Base-by-base conservation (phyloP, 2,888 invertebrate species). In the Andrena minutula region DNA sequence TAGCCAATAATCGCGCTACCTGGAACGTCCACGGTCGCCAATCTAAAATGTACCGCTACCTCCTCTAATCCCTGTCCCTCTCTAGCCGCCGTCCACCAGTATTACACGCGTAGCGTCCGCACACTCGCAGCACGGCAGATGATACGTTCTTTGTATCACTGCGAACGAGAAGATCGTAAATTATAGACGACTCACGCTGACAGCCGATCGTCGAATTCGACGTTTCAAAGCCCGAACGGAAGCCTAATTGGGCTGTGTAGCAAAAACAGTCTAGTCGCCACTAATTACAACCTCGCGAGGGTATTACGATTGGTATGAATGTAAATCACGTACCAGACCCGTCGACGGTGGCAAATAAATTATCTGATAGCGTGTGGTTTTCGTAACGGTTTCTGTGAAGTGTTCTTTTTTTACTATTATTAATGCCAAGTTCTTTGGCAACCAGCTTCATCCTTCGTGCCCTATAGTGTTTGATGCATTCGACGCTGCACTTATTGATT, bases 1-100 rank as follows among this genome's bases (percentile, higher is more conserved):
- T 83, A 72, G 71, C 51, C 60, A 71, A 80, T 85, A 88, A 85
- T 85, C 70, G 73, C 68, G 41, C 23, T 49, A 5, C 28, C 16
- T 16, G 20, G 35, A 66, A 63, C 68, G 61, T 49, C 49, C 56
- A 35, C 53, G 64, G 35, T 51, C 60, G 49, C 58, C 75, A 66
- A 76, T 75, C 72, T 53, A 30, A 76, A 60, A 73, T 35, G 23
- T 68, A 66, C 70, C 56, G 72, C 75, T 53, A 72, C 32, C 8
- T 12, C 41, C 16, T 47, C 56, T 68, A 73, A 69, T 63, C 35
- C 30, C 47, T n/a, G 63, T 23, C 10, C 56, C 26, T 2, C 26
- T 60, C 41, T 8, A 35, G 5, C 47, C n/a, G 23, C n/a, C 23
- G 6, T 41, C 63, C n/a, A 30, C n/a, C 47, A 6, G 20, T 32